These are phyloP conservation scores for Poeciliopsis occidentalis DNA, from an alignment of 2,113 vertebrate species.

Conservation along the genomic window DNA sequence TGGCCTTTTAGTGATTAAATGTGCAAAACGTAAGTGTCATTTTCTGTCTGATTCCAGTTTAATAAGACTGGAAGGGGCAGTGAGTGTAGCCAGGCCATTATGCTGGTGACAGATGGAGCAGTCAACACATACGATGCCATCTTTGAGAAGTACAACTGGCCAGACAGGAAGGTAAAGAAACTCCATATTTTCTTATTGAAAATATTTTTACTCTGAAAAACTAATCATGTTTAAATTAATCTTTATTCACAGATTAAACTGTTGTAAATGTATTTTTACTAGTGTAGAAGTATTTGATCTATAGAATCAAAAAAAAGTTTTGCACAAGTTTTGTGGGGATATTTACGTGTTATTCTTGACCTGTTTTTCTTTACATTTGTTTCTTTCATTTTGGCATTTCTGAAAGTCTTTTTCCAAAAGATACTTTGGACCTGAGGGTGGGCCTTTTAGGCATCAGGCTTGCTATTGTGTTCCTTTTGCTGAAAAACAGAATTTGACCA, in stretches of 20 bases:
- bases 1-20: neutral
- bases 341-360: neutral
- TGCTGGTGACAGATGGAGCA: conserved; percentile 97
- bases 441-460: neutral
- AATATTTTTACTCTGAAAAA: neutral
- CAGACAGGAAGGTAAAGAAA: conserved; percentile 92
- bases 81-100: conserved; percentile 97
- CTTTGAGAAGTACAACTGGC: conserved; percentile 97
- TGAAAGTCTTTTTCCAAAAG: neutral
- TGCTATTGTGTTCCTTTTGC: neutral
- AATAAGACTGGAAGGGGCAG: conserved; percentile 96
- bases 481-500: neutral
- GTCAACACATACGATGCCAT: conserved; percentile 95
- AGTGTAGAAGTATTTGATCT: too few species aligned
- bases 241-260: neutral
- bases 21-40: neutral
- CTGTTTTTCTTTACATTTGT: neutral
- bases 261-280: too few species aligned
- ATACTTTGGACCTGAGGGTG: neutral
- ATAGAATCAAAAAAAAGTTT: too few species aligned
- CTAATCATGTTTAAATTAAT: neutral
- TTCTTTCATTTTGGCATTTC: neutral
- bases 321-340: neutral
- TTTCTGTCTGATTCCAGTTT: conserved; percentile 80
- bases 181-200: neutral